These are phyloP conservation scores for Microctonus hyperodae DNA, from an alignment of 2,888 invertebrate genomes.

Conservation along the genomic window DNA sequence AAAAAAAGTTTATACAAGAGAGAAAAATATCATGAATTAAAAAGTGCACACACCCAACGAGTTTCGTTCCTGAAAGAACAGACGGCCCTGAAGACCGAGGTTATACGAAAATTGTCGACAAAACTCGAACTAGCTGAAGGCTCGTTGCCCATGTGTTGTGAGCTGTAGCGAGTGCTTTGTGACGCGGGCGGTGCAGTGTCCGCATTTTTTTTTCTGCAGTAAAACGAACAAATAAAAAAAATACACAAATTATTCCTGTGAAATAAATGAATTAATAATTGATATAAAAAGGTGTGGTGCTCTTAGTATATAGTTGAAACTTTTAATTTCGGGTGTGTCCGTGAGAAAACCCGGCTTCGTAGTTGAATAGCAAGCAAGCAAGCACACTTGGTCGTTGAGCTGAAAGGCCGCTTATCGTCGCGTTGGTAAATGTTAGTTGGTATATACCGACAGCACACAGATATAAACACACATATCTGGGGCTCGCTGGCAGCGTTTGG, in stretches of 20 bases:
- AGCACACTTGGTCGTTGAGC: background rate
- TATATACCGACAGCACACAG: constrained; percentile 5
- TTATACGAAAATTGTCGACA: constrained; percentile 19
- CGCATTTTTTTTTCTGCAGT: constrained; percentile 32
- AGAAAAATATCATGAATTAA: too few relatives aligned
- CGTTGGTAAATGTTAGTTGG: too few relatives aligned
- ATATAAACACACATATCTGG: background rate
- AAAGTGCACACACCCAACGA: constrained; percentile 24
- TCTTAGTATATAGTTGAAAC: background rate
- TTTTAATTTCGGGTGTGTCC: constrained; percentile 40
- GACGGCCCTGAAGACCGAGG: constrained; percentile 28
- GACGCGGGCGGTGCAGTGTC: constrained; percentile 41
- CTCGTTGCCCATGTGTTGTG: constrained; percentile 40
- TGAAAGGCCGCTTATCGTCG: constrained; percentile 29
- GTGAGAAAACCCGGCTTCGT: constrained; percentile 36
- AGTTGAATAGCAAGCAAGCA: constrained; percentile 9
- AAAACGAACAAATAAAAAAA: background rate
- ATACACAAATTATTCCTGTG: background rate
- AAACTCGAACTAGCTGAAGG: constrained; percentile 24
- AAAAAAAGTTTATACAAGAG: background rate
- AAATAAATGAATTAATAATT: background rate
- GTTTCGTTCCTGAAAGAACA: constrained; percentile 29
- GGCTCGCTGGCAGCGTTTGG: background rate
- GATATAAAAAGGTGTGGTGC: background rate
- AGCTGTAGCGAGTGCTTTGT: constrained; percentile 42